Evolutionary conservation across 2,113 vertebrate genomes (phyloP), one percentile per base, ranked within the genome.

Genomic region (Eleginops maclovinus): DNA sequence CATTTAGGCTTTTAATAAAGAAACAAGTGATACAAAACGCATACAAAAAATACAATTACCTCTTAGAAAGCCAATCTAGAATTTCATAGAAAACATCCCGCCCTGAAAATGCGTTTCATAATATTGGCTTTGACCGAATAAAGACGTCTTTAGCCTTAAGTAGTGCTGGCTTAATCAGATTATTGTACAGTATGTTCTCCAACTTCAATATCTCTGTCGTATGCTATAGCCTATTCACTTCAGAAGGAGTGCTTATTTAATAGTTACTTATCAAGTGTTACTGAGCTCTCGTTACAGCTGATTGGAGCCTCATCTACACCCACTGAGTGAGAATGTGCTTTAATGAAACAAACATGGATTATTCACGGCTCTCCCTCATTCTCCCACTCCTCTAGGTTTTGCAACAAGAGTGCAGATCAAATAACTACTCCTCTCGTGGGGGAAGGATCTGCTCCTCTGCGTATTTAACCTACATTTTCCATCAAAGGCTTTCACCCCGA

Each of bases 381-480:
- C 83, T 85, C 82, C 79, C 61, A 58, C 78, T 89, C 87, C 26
- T 84, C 76, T 72, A 83, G 69, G 70, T 92, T 93, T 91, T 68
- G 89, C 90, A 93, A 91, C 78, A 81, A 49, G 75, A 89, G 80
- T 81, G 64, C 66, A 89, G 83, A 92, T 91, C 83, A 92, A 91
- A 90, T 89, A 92, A 82, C 77, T 55, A 70, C 72, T 72, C 65
- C 70, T 89, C 92, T 91, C 81, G 11, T 80, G 91, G 88, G 89
- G 76, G 72, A 87, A 88, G 90, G 91, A 91, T 89, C 79, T 72
- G 82, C 83, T 90, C 91, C 86, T 93, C 83, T 74, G 89, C 92
- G 91, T 94, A 85, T 94, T 93, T 94, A 94, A 92, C 94, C 93
- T 91, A 94, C 88, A 93, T 94, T 93, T 92, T 72, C 80, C 84